phyloP scores from a whole-genome alignment of 2,113 vertebrate genomes.

The Cygnus buccinator region DNA sequence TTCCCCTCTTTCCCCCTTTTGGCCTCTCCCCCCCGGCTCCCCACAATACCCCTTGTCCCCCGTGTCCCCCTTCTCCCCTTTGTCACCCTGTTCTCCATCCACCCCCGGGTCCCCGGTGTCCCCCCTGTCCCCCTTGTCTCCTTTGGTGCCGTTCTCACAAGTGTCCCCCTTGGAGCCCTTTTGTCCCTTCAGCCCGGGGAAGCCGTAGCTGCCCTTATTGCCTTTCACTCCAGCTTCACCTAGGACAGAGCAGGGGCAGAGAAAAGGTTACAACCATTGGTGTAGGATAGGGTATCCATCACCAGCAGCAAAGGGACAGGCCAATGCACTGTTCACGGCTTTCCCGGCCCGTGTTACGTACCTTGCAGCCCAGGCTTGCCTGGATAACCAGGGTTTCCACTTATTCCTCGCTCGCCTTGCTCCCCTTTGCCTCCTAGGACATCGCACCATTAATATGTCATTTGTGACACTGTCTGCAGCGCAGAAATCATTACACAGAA shows the following conservation, averaged over 20 bases:
- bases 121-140: constrained; percentile 86
- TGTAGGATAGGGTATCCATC: not conserved
- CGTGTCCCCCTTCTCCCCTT: constrained; percentile 85
- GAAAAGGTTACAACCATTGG: not conserved
- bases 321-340: not conserved
- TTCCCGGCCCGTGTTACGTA: constrained; percentile 22
- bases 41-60: constrained; percentile 88
- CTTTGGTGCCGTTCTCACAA: constrained; percentile 87
- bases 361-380: constrained; percentile 92
- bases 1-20: constrained; percentile 84
- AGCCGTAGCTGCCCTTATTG: constrained; percentile 84
- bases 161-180: constrained; percentile 86
- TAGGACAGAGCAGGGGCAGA: constrained; percentile 45
- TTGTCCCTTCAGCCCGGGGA: constrained; percentile 83
- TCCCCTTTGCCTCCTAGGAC: constrained; percentile 90
- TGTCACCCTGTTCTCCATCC: constrained; percentile 77
- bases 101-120: constrained; percentile 78
- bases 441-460: not conserved
- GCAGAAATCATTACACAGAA: not conserved
- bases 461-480: not conserved
- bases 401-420: constrained; percentile 82
- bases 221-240: constrained; percentile 90
- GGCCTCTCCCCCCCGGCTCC: constrained; percentile 83
- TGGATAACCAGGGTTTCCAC: constrained; percentile 84
- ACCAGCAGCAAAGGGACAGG: not conserved